Conservation (phyloP, 2,888 invertebrate species). For the Aricia artaxerxes region DNA sequence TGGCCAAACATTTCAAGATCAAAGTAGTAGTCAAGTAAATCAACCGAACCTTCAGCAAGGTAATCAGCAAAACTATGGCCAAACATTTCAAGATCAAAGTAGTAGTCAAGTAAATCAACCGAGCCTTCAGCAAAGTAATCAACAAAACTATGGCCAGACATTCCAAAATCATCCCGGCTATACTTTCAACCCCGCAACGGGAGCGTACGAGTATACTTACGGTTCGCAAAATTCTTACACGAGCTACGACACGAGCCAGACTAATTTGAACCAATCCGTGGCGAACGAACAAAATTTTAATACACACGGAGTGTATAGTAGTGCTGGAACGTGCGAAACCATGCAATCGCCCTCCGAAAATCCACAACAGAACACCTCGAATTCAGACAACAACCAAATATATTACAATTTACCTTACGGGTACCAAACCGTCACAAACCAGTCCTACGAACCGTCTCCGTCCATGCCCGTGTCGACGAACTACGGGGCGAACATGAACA, state of each 20-base stretch:
- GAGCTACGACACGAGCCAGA: slow-evolving; percentile 49
- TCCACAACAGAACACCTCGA: slow-evolving; percentile 48
- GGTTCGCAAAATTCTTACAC: slow-evolving; percentile 78
- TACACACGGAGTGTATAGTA: slow-evolving; percentile 68
- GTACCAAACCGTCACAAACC: slow-evolving; percentile 61
- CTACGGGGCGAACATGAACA: slow-evolving; percentile 61
- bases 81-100: slow-evolving; percentile 43
- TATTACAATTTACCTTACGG: slow-evolving; percentile 77
- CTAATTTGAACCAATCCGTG: slow-evolving; percentile 50
- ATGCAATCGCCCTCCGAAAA: slow-evolving; percentile 72
- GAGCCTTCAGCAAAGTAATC: slow-evolving; percentile 46
- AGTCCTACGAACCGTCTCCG: slow-evolving; percentile 53
- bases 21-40: background rate
- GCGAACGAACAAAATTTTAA: slow-evolving; percentile 56
- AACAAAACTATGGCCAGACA: slow-evolving; percentile 44
- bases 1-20: background rate
- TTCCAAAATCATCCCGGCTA: slow-evolving; percentile 82
- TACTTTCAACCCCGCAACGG: slow-evolving; percentile 77
- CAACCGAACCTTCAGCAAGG: background rate
- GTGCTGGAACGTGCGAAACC: slow-evolving; percentile 68
- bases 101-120: slow-evolving; percentile 9
- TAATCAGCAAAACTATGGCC: background rate
- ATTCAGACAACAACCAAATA: slow-evolving; percentile 53
- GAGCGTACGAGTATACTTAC: slow-evolving; percentile 82
- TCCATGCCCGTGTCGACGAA: slow-evolving; percentile 54